A percentile compares a stretch with the other conserved stretches of the same genome.
phyloP scores from a whole-genome alignment of 2,113 vertebrate species.

The Lamprotornis superbus region DNA sequence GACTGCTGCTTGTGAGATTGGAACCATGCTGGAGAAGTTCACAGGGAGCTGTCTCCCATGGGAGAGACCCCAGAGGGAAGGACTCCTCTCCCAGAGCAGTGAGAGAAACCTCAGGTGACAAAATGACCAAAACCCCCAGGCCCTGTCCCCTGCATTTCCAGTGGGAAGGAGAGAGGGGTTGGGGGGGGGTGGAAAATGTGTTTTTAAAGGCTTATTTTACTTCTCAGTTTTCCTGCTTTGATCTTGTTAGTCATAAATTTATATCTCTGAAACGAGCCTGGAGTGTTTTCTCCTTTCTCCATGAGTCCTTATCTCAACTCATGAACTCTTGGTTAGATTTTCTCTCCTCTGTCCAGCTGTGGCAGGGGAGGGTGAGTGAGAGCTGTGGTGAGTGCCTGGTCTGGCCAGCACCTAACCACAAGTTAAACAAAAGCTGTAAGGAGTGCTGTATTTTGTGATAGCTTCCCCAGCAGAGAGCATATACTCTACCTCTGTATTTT shows the following conservation, averaged over 20 bases:
- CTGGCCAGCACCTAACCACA: not conserved
- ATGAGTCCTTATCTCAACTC: not conserved
- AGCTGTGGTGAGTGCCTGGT: not conserved
- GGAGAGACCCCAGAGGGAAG: not conserved
- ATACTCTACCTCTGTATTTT: not conserved
- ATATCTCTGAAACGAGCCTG: not conserved
- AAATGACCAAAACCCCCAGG: not conserved
- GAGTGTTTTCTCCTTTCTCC: not conserved
- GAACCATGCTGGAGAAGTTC: not conserved
- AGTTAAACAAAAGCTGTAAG: not conserved
- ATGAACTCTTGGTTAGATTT: not conserved
- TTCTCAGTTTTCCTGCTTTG: not conserved
- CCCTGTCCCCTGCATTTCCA: too few relatives aligned
- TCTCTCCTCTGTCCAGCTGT: not conserved
- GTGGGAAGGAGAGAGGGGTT: too few relatives aligned
- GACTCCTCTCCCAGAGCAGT: too few relatives aligned
- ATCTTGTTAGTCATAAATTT: not conserved
- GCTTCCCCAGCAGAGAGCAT: not conserved
- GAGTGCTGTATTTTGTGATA: not conserved
- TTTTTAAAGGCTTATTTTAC: not conserved
- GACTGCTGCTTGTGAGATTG: not conserved
- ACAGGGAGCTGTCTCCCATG: too few relatives aligned
- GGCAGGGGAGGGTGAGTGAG: not conserved
- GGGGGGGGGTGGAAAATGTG: not conserved
- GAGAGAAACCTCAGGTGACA: fast-evolving